Percentiles rank a stretch among this genome's conserved stretches.
phyloP scores from a whole-genome alignment of 2,888 invertebrate genomes.

The Cerastis leucographa region DNA sequence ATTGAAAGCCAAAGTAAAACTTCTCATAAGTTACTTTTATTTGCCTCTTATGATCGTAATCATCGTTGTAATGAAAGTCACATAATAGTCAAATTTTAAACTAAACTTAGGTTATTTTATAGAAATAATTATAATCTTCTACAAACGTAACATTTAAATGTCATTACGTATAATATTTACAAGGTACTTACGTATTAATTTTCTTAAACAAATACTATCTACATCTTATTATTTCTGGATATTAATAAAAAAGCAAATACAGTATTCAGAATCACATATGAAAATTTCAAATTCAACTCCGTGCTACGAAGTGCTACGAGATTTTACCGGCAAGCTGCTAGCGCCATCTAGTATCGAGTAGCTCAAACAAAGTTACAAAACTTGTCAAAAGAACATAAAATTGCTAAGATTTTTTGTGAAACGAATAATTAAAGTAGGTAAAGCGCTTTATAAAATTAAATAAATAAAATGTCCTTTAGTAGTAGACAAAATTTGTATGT shows the following conservation, averaged over 20 bases:
- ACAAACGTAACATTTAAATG: neutral
- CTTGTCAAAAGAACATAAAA: neutral
- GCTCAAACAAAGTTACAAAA: conserved; percentile 61
- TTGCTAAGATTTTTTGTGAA: no score
- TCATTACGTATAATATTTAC: neutral
- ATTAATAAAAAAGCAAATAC: neutral
- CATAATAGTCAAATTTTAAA: neutral
- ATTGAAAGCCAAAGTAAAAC: neutral
- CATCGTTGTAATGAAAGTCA: neutral
- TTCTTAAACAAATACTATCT: neutral
- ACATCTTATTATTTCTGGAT: neutral
- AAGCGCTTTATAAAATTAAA: neutral
- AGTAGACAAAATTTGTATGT: neutral
- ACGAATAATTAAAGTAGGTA: neutral
- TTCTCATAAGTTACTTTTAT: neutral
- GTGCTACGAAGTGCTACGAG: conserved; percentile 26
- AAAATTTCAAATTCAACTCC: conserved; percentile 24
- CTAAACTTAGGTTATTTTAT: neutral
- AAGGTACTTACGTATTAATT: neutral
- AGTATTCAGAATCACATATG: neutral
- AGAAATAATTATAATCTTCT: neutral
- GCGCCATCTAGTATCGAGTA: conserved; percentile 86
- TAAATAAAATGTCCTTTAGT: neutral
- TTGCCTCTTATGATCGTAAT: neutral
- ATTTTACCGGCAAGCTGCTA: conserved; percentile 46